A percentile compares a stretch with the other conserved stretches of the same genome.
phyloP scores from a whole-genome alignment of 2,888 invertebrate genomes.

The Hypolimnas misippus region DNA sequence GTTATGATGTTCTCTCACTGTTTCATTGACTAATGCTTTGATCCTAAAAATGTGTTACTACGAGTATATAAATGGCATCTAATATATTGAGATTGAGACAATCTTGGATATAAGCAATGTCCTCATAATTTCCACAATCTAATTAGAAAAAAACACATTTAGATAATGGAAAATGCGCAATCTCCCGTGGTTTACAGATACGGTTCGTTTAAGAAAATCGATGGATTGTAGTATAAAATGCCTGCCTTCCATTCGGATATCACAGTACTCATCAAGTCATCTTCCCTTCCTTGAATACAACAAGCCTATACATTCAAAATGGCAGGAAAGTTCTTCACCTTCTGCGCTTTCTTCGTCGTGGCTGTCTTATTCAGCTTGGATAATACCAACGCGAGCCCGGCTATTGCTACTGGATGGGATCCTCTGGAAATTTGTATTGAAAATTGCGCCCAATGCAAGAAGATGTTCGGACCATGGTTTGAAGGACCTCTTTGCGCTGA shows the following conservation, averaged over 20 bases:
- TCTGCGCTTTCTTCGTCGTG: not conserved
- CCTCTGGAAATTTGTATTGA: constrained; percentile 89
- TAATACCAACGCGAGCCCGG: constrained; percentile 26
- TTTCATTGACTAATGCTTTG: too few species aligned
- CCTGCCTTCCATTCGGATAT: constrained; percentile 1
- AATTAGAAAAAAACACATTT: constrained; percentile 30
- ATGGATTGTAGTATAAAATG: constrained; percentile 31
- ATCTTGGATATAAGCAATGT: not conserved
- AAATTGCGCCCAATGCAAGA: constrained; percentile 95
- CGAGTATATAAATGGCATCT: not conserved
- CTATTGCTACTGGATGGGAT: constrained; percentile 76
- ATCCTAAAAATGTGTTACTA: not conserved
- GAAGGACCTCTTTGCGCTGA: constrained; percentile 94
- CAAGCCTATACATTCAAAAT: constrained; percentile 11
- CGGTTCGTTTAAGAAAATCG: constrained; percentile 33
- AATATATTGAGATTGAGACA: not conserved
- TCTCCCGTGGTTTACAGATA: constrained; percentile 25
- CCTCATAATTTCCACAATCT: constrained; percentile 11
- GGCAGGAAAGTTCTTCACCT: constrained; percentile 19
- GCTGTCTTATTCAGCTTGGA: constrained; percentile 10
- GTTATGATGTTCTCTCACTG: too few species aligned
- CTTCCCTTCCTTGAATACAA: constrained; percentile 2
- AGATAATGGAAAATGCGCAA: constrained; percentile 29
- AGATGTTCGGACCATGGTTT: constrained; percentile 94
- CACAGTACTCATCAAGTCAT: constrained; percentile 22